Evolutionary conservation across 2,113 vertebrate genomes (phyloP), one percentile per base, ranked within the genome.

Genomic region (Cyphomyrus discorhynchus): DNA sequence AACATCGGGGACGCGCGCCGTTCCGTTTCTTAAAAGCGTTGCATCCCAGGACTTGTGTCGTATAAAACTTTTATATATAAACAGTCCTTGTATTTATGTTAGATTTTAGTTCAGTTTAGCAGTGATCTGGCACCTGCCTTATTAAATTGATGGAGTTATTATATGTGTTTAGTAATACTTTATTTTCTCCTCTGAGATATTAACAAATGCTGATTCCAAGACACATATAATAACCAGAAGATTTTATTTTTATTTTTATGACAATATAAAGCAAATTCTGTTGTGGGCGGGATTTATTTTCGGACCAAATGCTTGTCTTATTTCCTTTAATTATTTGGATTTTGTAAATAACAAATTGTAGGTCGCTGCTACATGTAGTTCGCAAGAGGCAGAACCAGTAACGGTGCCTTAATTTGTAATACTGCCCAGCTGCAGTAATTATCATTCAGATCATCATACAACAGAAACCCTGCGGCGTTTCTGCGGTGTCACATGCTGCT

Each of bases 1-100:
- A 66, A 46, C 77, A 77, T 89, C 88, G 91, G 86, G 91, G 82
- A 85, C 91, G 91, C 92, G 91, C 92, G 80, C 39, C 66, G 56
- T 42, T 77, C 88, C 52, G 87, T 90, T 46, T 89, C 88, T 89
- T 77, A 52, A 88, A 56, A 86, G 70, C 49, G 89, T 89, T 17
- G 70, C n/a, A 66, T 27, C 62, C 24, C 62, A 27, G 62, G 62
- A 66, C 62, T 66, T 66, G 3, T 27, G 62, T 66, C 62, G 24
- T 11, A 66, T 62, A 24, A 66, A 66, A 62, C 58, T 62, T 27
- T 66, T 66, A n/a, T 66, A 66, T 27, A 66, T 66, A 27, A 10
- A n/a, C 11, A 66, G 62, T 27, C n/a, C 62, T 27, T 66, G 24
- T 66, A 66, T 66, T 66, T 82, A n/a, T 82, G 35, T 82, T 45